Conservation (phyloP, 2,888 invertebrate species). For the Acanthopleura granulata region DNA sequence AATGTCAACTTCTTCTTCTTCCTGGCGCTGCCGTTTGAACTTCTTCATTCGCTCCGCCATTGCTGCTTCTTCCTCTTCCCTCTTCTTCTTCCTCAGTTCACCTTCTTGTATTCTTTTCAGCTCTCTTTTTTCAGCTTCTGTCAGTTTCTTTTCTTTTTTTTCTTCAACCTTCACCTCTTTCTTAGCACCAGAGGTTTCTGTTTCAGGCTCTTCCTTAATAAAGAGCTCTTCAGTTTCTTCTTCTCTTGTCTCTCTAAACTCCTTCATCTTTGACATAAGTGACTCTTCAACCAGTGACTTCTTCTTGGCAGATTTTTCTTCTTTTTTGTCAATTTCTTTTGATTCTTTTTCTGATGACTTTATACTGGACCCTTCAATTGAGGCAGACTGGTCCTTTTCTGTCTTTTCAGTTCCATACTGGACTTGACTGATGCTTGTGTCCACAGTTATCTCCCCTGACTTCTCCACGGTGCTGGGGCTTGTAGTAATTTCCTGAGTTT, state of each 20-base stretch:
- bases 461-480: background rate
- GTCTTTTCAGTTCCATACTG: background rate
- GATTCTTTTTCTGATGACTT: background rate
- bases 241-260: slow-evolving; percentile 18
- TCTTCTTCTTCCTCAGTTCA: background rate
- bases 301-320: background rate
- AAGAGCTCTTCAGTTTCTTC: slow-evolving; percentile 27
- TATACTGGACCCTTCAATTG: too few relatives aligned
- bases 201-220: slow-evolving; percentile 25
- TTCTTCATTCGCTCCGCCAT: background rate
- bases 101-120: background rate
- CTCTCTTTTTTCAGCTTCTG: background rate
- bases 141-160: background rate
- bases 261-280: slow-evolving; percentile 23
- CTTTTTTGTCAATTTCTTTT: background rate
- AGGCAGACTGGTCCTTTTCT: background rate
- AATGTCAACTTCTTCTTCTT: background rate
- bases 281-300: slow-evolving; percentile 2
- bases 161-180: background rate
- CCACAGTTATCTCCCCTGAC: background rate
- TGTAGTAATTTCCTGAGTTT: background rate
- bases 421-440: background rate
- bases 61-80: slow-evolving; percentile 4
- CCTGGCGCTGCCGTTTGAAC: background rate
- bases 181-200: slow-evolving; percentile 28